Base-by-base conservation (phyloP, 1,140 invertebrate species). In the Sesamia nonagrioides region DNA sequence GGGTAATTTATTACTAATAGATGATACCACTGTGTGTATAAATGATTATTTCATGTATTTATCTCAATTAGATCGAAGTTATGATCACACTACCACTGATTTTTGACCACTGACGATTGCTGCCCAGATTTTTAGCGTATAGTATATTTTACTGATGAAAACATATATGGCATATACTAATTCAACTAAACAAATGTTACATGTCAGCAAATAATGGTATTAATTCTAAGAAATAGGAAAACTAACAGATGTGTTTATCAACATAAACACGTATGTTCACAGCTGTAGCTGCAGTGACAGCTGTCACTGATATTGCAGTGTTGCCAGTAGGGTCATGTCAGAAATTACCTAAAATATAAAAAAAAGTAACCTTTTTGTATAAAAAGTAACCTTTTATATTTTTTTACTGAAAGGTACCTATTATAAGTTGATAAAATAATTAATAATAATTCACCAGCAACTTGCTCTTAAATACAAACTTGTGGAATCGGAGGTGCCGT, bases 221-320 rank as follows among this genome's bases (percentile, higher is more conserved):
- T n/a, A 0, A 21, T 15, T 21, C 13, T n/a, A 15, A n/a, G 5
- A 48, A 15, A 50, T 1, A 2, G 2, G 18, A 11, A 71, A 52
- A 71, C 21, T 71, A 27, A 71, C 54, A 54, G 45, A 52, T 35
- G 54, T 50, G 50, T 18, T 37, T 33, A 58, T 77, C 76, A 69
- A 77, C 68, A 71, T 63, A 79, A 79, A 79, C 48, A 79, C 71
- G 71, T 74, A 74, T n/a, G 37, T 35, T 48, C 9, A 18, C 40
- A 73, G 48, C 50, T 71, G 68, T 71, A 6, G 1, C n/a, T 45
- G 66, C 37, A 6, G 37, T 50, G 4, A 37, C 11, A 21, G 7
- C 9, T 33, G 63, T 68, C 63, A 68, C 6, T 48, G 40, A 18
- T n/a, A n/a, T n/a, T n/a, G n/a, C n/a, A n/a, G n/a, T n/a, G n/a